Conservation (phyloP, 2,113 vertebrate genomes). For the Menura novaehollandiae region DNA sequence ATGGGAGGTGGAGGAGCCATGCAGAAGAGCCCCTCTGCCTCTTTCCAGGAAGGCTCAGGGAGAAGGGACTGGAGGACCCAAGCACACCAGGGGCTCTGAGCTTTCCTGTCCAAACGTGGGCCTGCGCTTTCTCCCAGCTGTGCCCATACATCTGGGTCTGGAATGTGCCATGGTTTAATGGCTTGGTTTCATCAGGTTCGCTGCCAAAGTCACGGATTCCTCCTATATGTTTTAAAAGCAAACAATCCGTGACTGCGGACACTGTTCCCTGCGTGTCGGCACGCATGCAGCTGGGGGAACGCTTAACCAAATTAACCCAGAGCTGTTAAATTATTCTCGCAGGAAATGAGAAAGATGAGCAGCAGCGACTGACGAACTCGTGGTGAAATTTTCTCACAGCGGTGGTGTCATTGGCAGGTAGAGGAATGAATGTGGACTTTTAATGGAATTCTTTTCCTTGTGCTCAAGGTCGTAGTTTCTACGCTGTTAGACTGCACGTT, state of each 20-base stretch:
- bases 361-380: not conserved
- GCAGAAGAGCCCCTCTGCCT: not conserved
- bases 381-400: not conserved
- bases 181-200: accelerated
- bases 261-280: not conserved
- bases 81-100: not conserved
- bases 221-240: slow-evolving; percentile 11
- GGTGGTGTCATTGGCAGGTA: not conserved
- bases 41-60: not conserved
- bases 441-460: not conserved
- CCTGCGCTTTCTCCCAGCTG: not conserved
- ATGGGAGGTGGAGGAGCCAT: not conserved
- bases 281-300: not conserved
- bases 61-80: not conserved
- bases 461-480: not conserved
- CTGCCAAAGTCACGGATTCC: not conserved
- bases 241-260: not conserved
- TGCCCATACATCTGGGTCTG: not conserved
- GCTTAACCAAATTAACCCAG: not conserved
- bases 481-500: not conserved
- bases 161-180: not conserved
- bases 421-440: not conserved
- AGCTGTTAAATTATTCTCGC: not conserved
- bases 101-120: not conserved
- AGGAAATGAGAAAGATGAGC: not conserved